Evolutionary conservation across 2,797 vertebrate species (phyloP).

Genomic region (Acropternis orthonyx): DNA sequence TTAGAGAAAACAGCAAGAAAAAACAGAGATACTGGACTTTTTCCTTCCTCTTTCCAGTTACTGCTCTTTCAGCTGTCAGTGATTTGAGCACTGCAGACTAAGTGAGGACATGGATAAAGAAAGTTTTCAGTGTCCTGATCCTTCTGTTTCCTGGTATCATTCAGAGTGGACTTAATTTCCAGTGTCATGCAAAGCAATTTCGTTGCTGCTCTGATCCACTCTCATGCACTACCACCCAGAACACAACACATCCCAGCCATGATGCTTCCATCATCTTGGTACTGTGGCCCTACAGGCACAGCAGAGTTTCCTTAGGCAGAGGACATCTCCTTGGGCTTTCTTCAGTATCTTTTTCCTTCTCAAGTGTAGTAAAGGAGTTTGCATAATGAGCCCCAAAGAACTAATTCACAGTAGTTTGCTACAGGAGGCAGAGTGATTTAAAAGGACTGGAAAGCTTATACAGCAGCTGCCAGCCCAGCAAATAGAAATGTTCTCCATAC

Average conservation of each 20-base stretch:
- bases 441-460: constrained; percentile 26
- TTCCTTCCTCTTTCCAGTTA: background rate
- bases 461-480: constrained; percentile 3
- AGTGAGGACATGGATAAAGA: background rate
- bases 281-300: background rate
- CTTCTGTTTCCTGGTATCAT: background rate
- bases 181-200: background rate
- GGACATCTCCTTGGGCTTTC: background rate
- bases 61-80: background rate
- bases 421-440: background rate
- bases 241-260: background rate
- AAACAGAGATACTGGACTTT: background rate
- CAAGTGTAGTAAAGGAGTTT: background rate
- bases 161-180: background rate
- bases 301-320: background rate
- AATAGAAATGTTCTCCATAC: background rate
- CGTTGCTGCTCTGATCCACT: background rate
- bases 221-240: background rate
- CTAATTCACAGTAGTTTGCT: background rate
- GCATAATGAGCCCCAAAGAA: constrained; percentile 10
- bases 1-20: background rate
- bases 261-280: background rate
- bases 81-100: background rate
- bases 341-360: constrained; percentile 3
- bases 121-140: background rate